Percentiles rank a stretch among this genome's conserved stretches.
phyloP scores from a whole-genome alignment of 1,140 invertebrate genomes.

The honey bee (Apis mellifera) region DNA sequence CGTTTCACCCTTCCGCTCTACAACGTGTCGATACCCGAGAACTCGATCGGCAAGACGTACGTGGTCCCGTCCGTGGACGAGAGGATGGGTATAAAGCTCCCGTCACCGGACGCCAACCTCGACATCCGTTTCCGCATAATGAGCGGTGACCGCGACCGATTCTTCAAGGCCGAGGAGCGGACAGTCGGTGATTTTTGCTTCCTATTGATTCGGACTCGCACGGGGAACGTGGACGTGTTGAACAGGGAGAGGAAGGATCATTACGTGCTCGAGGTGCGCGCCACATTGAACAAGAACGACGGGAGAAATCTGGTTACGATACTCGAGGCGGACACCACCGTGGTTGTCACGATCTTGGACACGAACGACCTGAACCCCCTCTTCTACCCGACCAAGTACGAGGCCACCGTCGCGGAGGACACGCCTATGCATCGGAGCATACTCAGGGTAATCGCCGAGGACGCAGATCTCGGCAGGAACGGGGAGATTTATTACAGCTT shows the following conservation, averaged over 20 bases:
- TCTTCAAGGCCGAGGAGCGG: conserved; percentile 95
- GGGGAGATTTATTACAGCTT: conserved; percentile 98
- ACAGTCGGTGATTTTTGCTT: conserved; percentile 97
- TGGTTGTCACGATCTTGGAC: conserved; percentile 92
- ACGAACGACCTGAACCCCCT: conserved; percentile 96
- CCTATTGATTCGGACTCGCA: conserved; percentile 92
- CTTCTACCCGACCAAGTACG: conserved; percentile 94
- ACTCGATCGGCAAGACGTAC: conserved; percentile 93
- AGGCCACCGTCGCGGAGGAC: conserved; percentile 94
- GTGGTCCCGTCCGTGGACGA: conserved; percentile 82
- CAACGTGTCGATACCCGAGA: conserved; percentile 96
- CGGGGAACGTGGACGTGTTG: conserved; percentile 90
- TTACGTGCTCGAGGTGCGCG: conserved; percentile 91
- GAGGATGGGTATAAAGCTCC: conserved; percentile 86
- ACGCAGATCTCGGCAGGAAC: conserved; percentile 96
- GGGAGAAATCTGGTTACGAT: conserved; percentile 82
- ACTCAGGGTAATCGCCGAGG: conserved; percentile 91
- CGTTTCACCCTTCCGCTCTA: conserved; percentile 89
- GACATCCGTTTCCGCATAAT: conserved; percentile 92
- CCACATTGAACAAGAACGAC: conserved; percentile 84
- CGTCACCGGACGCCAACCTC: conserved; percentile 82
- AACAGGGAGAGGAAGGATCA: conserved; percentile 94
- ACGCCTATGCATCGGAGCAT: conserved; percentile 91
- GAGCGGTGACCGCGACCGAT: conserved; percentile 91
- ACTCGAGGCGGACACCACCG: conserved; percentile 87